These are phyloP conservation scores for Scyliorhinus canicula DNA, from an alignment of 2,797 vertebrate species.

Conservation along the genomic window DNA sequence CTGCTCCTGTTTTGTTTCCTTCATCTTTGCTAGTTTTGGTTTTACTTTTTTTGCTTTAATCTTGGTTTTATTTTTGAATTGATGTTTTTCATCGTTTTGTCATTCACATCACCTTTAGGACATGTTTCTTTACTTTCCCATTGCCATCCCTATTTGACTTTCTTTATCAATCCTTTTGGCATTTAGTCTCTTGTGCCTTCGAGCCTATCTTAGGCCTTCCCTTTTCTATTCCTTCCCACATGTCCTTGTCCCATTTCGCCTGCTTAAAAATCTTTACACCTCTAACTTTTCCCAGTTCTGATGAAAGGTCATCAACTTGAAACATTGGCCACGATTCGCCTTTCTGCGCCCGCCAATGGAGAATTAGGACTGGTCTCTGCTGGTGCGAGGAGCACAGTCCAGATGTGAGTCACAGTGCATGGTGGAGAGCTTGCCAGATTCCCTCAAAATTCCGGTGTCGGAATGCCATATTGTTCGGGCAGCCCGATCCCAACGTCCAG, in stretches of 20 bases:
- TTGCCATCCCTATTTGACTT: background rate
- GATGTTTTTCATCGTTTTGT: background rate
- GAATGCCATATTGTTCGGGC: too few relatives aligned
- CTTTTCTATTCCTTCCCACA: too few relatives aligned
- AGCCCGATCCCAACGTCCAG: too few relatives aligned
- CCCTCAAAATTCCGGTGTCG: too few relatives aligned
- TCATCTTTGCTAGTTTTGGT: background rate
- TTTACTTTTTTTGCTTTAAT: background rate
- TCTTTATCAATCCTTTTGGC: background rate
- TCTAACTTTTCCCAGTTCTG: background rate
- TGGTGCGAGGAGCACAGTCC: too few relatives aligned
- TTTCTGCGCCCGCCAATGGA: too few relatives aligned
- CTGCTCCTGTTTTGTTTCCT: background rate
- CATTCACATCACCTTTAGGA: background rate
- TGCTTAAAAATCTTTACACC: background rate
- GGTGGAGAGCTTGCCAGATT: too few relatives aligned
- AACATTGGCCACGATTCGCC: too few relatives aligned
- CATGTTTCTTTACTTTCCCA: background rate
- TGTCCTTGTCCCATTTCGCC: background rate
- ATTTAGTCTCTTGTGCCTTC: background rate
- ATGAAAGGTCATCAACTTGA: background rate
- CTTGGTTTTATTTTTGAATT: background rate
- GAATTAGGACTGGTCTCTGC: too few relatives aligned
- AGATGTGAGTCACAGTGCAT: too few relatives aligned
- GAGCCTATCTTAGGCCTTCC: background rate